A percentile compares a stretch with the other conserved stretches of the same genome.
phyloP scores from a whole-genome alignment of 2,888 invertebrate species.

The Chymomyza caudatula region DNA sequence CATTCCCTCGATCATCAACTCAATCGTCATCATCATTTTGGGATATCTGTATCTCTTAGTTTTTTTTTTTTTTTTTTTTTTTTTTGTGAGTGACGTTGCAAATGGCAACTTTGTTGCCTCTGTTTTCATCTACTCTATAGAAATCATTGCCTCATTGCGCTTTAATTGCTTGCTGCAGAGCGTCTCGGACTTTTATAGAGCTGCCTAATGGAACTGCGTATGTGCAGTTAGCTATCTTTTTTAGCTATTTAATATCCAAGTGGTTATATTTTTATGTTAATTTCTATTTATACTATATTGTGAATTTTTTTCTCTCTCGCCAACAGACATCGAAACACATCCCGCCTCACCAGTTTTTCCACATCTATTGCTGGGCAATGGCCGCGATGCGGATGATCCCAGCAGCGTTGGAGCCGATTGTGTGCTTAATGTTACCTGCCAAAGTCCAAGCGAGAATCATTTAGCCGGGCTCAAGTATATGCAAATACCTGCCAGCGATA shows the following conservation, averaged over 20 bases:
- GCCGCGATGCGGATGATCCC: constrained; percentile 87
- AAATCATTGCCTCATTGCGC: neutral
- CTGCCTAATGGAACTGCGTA: neutral
- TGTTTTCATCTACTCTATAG: neutral
- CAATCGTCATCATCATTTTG: neutral
- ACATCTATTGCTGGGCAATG: constrained; percentile 89
- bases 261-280: neutral
- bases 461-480: constrained; percentile 86
- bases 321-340: constrained; percentile 84
- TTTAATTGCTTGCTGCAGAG: neutral
- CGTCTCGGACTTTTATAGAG: neutral
- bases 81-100: neutral
- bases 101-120: neutral
- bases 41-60: neutral
- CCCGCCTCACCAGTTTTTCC: constrained; percentile 88
- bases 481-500: constrained; percentile 90
- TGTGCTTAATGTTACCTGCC: constrained; percentile 89
- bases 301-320: constrained; percentile 18
- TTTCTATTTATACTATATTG: neutral
- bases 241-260: constrained; percentile 1
- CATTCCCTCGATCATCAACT: neutral
- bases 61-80: neutral
- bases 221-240: neutral
- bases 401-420: constrained; percentile 86
- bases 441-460: constrained; percentile 82